These are phyloP conservation scores for Chelon labrosus DNA, from an alignment of 2,797 vertebrate genomes.

Conservation along the genomic window DNA sequence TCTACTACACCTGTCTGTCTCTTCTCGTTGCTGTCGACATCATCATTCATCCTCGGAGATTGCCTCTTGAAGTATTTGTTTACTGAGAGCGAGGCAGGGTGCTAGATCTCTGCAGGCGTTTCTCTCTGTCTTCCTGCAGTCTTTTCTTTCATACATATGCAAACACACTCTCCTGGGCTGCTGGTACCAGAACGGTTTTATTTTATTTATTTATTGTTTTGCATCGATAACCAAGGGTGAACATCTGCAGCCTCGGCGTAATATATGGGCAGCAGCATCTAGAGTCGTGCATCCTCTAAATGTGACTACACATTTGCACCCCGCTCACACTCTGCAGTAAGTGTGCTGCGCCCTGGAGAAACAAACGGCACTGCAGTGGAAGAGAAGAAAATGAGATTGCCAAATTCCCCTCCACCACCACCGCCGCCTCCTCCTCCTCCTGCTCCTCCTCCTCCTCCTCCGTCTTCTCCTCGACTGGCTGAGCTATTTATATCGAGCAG, in stretches of 20 bases:
- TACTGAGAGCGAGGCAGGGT: background rate
- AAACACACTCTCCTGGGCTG: slow-evolving; percentile 17
- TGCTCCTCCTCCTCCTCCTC: slow-evolving; percentile 21
- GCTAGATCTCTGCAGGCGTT: slow-evolving; percentile 1
- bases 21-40: background rate
- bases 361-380: slow-evolving; percentile 67
- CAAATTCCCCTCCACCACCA: slow-evolving; percentile 23
- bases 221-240: slow-evolving; percentile 43
- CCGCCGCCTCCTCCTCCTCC: slow-evolving; percentile 16
- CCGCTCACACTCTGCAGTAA: slow-evolving; percentile 48
- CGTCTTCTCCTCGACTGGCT: slow-evolving; percentile 48
- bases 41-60: background rate
- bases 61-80: slow-evolving; percentile 7
- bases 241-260: slow-evolving; percentile 39
- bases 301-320: slow-evolving; percentile 14
- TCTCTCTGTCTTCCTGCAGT: slow-evolving; percentile 6
- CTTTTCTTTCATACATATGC: slow-evolving; percentile 10
- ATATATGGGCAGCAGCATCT: slow-evolving; percentile 28
- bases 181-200: slow-evolving; percentile 20
- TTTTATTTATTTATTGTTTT: background rate
- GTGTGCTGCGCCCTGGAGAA: slow-evolving; percentile 37
- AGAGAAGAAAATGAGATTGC: slow-evolving; percentile 42
- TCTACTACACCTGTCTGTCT: background rate
- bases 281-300: slow-evolving; percentile 1
- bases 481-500: slow-evolving; percentile 83